Conservation (phyloP, 2,888 invertebrate genomes). For the Ischnus inquisitorius region DNA sequence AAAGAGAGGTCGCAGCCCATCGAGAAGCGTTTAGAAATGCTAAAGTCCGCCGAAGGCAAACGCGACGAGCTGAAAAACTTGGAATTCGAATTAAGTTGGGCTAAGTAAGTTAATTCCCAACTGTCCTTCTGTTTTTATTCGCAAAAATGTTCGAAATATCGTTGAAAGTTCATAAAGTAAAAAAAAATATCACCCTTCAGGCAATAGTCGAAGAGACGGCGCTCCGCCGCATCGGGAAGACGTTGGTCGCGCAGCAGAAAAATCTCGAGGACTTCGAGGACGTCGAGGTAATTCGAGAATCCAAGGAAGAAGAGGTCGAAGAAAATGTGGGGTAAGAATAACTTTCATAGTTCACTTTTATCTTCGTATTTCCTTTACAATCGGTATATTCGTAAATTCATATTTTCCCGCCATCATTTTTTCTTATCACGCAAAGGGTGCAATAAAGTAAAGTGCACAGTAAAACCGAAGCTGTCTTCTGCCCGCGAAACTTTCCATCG, state of each 20-base stretch:
- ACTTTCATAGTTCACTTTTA: background rate
- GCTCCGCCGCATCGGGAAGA: conserved; percentile 83
- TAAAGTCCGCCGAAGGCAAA: conserved; percentile 87
- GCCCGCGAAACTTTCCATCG: too few relatives aligned
- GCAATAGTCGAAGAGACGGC: conserved; percentile 79
- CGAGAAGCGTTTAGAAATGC: conserved; percentile 87
- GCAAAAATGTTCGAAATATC: background rate
- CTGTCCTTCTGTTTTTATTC: conserved; percentile 28
- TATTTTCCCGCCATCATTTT: too few relatives aligned
- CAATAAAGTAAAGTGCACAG: too few relatives aligned
- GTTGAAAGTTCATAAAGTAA: background rate
- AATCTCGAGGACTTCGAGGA: conserved; percentile 71
- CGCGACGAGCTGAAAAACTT: conserved; percentile 86
- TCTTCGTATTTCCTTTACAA: conserved; percentile 61
- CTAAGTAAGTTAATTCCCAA: conserved; percentile 76
- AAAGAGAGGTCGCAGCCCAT: conserved; percentile 87
- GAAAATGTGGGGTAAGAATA: conserved; percentile 85
- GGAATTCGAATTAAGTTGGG: conserved; percentile 88
- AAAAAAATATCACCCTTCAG: conserved; percentile 34
- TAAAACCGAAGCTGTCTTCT: too few relatives aligned
- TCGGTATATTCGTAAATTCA: conserved; percentile 56
- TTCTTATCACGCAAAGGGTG: too few relatives aligned
- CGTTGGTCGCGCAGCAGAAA: conserved; percentile 83
- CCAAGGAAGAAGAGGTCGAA: conserved; percentile 76
- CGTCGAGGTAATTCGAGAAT: conserved; percentile 71